Percentiles rank a stretch among this genome's conserved stretches.
phyloP scores from a whole-genome alignment of 2,797 vertebrate genomes.

The Acestrorhynchus altus region DNA sequence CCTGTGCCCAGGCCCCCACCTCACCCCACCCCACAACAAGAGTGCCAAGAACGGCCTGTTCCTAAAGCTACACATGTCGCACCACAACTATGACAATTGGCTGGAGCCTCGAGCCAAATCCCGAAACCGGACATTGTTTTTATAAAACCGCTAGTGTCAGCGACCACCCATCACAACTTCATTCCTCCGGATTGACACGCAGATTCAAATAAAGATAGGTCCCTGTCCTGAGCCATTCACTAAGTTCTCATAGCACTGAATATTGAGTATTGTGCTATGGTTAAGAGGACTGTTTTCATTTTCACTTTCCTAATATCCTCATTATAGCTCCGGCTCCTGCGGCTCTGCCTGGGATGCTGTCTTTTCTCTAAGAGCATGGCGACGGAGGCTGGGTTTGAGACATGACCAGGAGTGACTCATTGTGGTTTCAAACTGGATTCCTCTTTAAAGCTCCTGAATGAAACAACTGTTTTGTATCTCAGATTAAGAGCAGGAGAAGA shows the following conservation, averaged over 20 bases:
- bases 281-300: conserved; percentile 26
- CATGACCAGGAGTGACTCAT: conserved; percentile 63
- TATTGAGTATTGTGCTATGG: not conserved
- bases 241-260: conserved; percentile 7
- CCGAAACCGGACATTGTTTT: conserved; percentile 5
- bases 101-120: conserved; percentile 4
- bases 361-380: conserved; percentile 40
- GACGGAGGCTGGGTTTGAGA: conserved; percentile 12
- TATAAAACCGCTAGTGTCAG: not conserved
- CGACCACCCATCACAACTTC: not conserved
- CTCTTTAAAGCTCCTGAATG: conserved; percentile 51
- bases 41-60: conserved; percentile 30
- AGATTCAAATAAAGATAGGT: not conserved
- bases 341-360: conserved; percentile 37
- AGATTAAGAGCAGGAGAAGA: conserved; percentile 17
- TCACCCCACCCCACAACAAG: conserved; percentile 11
- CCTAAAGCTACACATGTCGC: conserved; percentile 43
- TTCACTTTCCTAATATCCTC: conserved; percentile 11
- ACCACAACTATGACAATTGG: conserved; percentile 53
- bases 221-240: not conserved
- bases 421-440: conserved; percentile 67
- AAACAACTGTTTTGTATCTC: conserved; percentile 40
- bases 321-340: not conserved
- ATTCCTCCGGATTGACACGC: conserved; percentile 5
- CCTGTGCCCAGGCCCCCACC: conserved; percentile 12